These are phyloP conservation scores for Tapirus terrestris DNA, from an alignment of 2,113 vertebrate species.

Conservation along the genomic window DNA sequence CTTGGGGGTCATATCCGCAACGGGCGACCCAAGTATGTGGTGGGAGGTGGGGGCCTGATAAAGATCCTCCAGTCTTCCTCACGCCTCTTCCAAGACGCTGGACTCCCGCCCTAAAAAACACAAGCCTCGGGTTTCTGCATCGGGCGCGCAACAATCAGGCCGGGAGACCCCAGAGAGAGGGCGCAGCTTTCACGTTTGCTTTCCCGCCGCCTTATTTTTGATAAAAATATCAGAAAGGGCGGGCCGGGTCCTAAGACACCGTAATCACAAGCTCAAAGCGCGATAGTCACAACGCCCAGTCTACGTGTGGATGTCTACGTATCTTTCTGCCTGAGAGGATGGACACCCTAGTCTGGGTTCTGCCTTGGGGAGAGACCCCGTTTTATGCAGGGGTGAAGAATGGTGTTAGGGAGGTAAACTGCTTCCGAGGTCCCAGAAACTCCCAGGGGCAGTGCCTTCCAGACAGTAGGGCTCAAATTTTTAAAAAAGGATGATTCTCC, in stretches of 20 bases:
- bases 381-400: not conserved
- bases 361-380: not conserved
- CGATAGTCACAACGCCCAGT: not conserved
- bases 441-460: not conserved
- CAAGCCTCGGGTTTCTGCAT: not conserved
- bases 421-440: not conserved
- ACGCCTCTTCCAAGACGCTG: not conserved
- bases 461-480: not conserved
- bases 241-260: not conserved
- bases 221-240: not conserved
- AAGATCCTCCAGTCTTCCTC: not conserved
- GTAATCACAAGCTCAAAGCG: not conserved
- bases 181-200: not conserved
- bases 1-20: not conserved
- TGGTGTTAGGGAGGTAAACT: not conserved
- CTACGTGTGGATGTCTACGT: too few species aligned
- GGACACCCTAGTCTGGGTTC: not conserved
- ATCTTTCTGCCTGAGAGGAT: not conserved
- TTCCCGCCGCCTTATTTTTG: not conserved
- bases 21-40: not conserved
- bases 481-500: not conserved
- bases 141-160: rapidly evolving
- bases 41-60: not conserved
- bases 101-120: not conserved
- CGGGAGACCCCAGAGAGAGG: not conserved